Percentiles rank a stretch among this genome's conserved stretches.
These are phyloP conservation scores for Drosophila monieri DNA, from an alignment of 2,888 invertebrate genomes.

Conservation along the genomic window DNA sequence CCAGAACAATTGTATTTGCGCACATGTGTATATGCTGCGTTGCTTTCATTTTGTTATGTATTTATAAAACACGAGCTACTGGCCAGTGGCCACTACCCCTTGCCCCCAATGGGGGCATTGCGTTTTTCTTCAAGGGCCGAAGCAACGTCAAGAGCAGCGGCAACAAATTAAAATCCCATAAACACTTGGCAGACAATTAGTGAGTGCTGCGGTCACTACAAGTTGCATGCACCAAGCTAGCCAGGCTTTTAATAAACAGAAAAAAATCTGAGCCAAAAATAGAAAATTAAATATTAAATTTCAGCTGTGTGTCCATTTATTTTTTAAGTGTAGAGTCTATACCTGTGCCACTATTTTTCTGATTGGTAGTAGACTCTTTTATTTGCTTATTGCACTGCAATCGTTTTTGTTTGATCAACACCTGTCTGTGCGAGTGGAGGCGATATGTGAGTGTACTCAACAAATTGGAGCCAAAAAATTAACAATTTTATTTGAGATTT, in stretches of 20 bases:
- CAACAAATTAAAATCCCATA: conserved; percentile 61
- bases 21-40: conserved; percentile 44
- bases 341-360: conserved; percentile 8
- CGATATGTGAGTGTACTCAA: conserved; percentile 10
- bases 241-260: background rate
- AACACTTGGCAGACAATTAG: conserved; percentile 70
- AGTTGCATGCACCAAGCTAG: conserved; percentile 25
- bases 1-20: conserved; percentile 52
- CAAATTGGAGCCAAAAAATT: conserved; percentile 43
- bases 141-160: conserved; percentile 18
- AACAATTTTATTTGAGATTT: conserved; percentile 38
- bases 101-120: conserved; percentile 16
- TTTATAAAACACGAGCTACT: conserved; percentile 67
- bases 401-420: conserved; percentile 53
- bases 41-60: conserved; percentile 50
- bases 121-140: conserved; percentile 49
- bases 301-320: background rate
- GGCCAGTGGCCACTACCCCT: conserved; percentile 20
- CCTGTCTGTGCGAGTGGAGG: conserved; percentile 22
- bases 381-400: conserved; percentile 48
- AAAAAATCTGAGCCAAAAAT: background rate
- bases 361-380: conserved; percentile 22
- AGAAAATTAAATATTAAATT: conserved; percentile 14
- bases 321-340: background rate
- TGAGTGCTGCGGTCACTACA: conserved; percentile 53